Conservation (phyloP, 2,113 vertebrate species). For the Crypturellus undulatus region DNA sequence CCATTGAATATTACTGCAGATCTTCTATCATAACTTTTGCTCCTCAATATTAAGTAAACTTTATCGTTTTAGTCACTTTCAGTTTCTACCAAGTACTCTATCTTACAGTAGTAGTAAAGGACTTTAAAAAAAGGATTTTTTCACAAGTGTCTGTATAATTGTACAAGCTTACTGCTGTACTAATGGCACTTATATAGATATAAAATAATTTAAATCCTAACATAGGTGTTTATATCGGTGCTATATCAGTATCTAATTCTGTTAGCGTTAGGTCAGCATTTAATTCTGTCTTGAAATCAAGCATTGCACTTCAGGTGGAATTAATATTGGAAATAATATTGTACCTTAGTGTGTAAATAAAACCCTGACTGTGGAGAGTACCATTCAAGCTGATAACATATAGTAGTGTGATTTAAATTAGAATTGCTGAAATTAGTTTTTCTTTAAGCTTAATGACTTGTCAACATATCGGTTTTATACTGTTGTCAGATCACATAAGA, state of each 20-base stretch:
- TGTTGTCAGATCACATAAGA: background rate
- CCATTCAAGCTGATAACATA: background rate
- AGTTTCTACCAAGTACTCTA: background rate
- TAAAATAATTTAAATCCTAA: background rate
- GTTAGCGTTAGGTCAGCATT: too few species aligned
- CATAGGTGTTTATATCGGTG: background rate
- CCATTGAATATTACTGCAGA: accelerated
- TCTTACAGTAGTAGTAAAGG: background rate
- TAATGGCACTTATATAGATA: background rate
- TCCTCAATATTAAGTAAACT: background rate
- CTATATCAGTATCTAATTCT: background rate
- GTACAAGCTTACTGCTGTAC: background rate
- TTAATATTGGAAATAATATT: background rate
- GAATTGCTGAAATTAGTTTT: background rate
- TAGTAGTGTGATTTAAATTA: background rate
- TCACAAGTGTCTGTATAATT: background rate
- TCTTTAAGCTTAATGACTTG: background rate
- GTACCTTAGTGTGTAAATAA: background rate
- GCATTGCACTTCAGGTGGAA: background rate
- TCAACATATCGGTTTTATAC: background rate
- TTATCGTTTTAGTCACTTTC: background rate
- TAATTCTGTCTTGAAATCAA: background rate
- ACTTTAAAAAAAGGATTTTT: background rate
- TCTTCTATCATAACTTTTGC: background rate
- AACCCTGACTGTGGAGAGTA: background rate